phyloP scores from a whole-genome alignment of 1,140 invertebrate species.

The Cydia amplana region DNA sequence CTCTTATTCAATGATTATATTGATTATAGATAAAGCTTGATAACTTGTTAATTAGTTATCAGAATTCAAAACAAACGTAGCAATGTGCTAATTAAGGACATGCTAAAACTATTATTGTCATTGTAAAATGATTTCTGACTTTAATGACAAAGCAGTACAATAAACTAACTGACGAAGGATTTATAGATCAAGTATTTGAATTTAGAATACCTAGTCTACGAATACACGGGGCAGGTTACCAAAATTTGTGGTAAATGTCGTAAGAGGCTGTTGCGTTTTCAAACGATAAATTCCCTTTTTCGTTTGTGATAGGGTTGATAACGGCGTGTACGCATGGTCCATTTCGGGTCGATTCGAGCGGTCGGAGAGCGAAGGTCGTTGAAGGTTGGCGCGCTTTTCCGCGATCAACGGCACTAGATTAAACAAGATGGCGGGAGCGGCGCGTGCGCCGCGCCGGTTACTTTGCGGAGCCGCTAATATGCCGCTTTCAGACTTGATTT shows the following conservation, averaged over 20 bases:
- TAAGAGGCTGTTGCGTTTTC: neutral
- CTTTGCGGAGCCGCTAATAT: slow-evolving; percentile 59
- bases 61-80: slow-evolving; percentile 35
- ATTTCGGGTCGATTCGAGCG: slow-evolving; percentile 51
- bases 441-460: slow-evolving; percentile 69
- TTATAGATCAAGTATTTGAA: slow-evolving; percentile 64
- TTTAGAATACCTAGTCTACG: slow-evolving; percentile 61
- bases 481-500: slow-evolving; percentile 37
- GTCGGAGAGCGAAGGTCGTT: slow-evolving; percentile 78
- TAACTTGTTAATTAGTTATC: slow-evolving; percentile 29
- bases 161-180: slow-evolving; percentile 58
- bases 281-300: neutral
- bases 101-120: slow-evolving; percentile 50
- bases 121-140: slow-evolving; percentile 60
- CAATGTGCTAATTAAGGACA: slow-evolving; percentile 20
- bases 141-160: slow-evolving; percentile 68
- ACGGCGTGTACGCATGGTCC: slow-evolving; percentile 33
- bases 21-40: neutral
- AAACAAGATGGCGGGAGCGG: slow-evolving; percentile 75
- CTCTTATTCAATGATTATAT: neutral
- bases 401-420: slow-evolving; percentile 77
- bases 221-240: slow-evolving; percentile 51
- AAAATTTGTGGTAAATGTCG: neutral
- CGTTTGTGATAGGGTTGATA: slow-evolving; percentile 37
- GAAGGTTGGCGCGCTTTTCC: slow-evolving; percentile 79